A percentile compares a stretch with the other conserved stretches of the same genome.
Conservation (phyloP, 1,140 invertebrate species). For the Ceratosolen fusciceps region DNA sequence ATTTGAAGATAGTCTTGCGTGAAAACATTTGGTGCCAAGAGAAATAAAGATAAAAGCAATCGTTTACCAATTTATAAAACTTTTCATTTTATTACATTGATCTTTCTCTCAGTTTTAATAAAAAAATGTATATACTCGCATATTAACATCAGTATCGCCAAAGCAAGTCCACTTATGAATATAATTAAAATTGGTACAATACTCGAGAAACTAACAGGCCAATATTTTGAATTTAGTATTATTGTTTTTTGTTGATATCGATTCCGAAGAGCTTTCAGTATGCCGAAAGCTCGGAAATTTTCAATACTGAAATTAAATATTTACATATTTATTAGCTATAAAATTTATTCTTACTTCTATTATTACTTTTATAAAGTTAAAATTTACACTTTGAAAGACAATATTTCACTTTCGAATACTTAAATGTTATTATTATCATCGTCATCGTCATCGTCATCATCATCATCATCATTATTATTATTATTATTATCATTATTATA, state of each 20-base stretch:
- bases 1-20: too few relatives aligned
- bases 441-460: too few relatives aligned
- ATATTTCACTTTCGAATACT: too few relatives aligned
- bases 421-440: too few relatives aligned
- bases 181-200: conserved; percentile 47
- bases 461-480: too few relatives aligned
- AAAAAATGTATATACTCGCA: conserved; percentile 20
- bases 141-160: conserved; percentile 36
- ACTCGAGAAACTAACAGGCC: conserved; percentile 38
- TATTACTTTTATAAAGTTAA: too few relatives aligned
- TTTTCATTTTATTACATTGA: neutral
- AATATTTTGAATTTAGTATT: neutral
- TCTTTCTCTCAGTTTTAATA: neutral
- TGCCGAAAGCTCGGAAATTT: conserved; percentile 49
- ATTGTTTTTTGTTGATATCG: conserved; percentile 17
- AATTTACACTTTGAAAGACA: too few relatives aligned
- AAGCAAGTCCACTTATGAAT: conserved; percentile 35
- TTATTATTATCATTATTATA: too few relatives aligned
- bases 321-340: neutral
- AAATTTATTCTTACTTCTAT: too few relatives aligned
- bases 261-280: conserved; percentile 43
- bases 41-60: neutral
- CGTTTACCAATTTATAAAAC: neutral
- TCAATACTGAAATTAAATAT: conserved; percentile 48
- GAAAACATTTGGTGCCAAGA: too few relatives aligned